These are phyloP conservation scores for Mythimna vitellina DNA, from an alignment of 2,888 invertebrate genomes.

Conservation along the genomic window DNA sequence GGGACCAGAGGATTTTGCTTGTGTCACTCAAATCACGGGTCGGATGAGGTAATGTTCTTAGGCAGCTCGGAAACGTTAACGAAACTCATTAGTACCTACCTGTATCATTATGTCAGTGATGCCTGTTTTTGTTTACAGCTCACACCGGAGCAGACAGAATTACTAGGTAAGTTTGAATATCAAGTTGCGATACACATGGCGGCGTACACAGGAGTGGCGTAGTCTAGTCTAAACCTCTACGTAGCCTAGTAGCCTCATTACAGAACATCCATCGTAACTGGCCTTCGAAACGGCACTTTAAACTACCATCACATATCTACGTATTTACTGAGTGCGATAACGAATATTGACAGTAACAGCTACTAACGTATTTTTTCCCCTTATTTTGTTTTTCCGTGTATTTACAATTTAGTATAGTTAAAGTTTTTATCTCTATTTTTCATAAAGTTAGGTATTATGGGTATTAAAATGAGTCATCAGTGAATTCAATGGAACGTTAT, in stretches of 20 bases:
- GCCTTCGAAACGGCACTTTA: constrained; percentile 27
- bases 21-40: constrained; percentile 31
- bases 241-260: constrained; percentile 52
- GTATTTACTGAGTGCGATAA: constrained; percentile 17
- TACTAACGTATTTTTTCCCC: neutral
- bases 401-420: constrained; percentile 23
- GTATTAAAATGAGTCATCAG: constrained; percentile 39
- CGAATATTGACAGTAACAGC: constrained; percentile 1
- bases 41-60: constrained; percentile 53
- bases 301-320: constrained; percentile 15
- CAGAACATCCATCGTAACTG: constrained; percentile 27
- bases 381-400: constrained; percentile 9
- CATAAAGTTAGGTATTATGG: constrained; percentile 6
- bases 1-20: constrained; percentile 55
- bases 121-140: constrained; percentile 22
- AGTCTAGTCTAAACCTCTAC: constrained; percentile 17
- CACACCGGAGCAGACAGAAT: constrained; percentile 5
- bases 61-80: constrained; percentile 33
- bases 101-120: neutral
- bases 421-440: constrained; percentile 36
- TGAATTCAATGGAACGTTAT: constrained; percentile 49
- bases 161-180: constrained; percentile 22
- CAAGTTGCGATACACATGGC: constrained; percentile 15
- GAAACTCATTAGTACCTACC: constrained; percentile 13
- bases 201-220: constrained; percentile 1